phyloP scores from a whole-genome alignment of 2,888 invertebrate genomes.

The Xanthorhoe spadicearia region DNA sequence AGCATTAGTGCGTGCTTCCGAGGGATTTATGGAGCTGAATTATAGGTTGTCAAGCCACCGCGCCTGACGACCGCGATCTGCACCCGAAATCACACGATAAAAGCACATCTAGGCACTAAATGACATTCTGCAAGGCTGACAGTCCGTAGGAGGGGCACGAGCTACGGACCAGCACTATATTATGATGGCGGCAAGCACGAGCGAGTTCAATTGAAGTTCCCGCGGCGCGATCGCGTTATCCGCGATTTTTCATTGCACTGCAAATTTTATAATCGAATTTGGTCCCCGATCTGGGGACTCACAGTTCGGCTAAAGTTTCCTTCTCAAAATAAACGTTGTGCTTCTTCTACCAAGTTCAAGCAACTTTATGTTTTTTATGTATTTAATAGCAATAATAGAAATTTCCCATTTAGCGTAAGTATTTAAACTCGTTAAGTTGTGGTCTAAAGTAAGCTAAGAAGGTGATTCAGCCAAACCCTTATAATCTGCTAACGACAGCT shows the following conservation, averaged over 20 bases:
- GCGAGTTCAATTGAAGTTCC: constrained; percentile 37
- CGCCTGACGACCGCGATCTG: not conserved
- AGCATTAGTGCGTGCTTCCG: not conserved
- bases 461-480: too few relatives aligned
- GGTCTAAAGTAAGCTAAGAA: too few relatives aligned
- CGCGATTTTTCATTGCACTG: constrained; percentile 36
- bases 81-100: not conserved
- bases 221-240: constrained; percentile 26
- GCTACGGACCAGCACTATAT: constrained; percentile 27
- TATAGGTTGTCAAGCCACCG: not conserved
- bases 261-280: constrained; percentile 37
- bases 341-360: too few relatives aligned
- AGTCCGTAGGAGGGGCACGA: not conserved
- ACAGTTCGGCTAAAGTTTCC: not conserved
- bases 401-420: too few relatives aligned
- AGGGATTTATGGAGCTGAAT: constrained; percentile 16
- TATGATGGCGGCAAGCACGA: constrained; percentile 19
- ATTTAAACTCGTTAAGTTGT: too few relatives aligned
- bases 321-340: too few relatives aligned
- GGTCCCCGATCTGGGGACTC: constrained; percentile 2
- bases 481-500: too few relatives aligned
- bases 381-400: too few relatives aligned
- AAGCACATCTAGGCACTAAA: not conserved
- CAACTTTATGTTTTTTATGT: too few relatives aligned
- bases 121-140: constrained; percentile 8